phyloP scores from a whole-genome alignment of 1,140 invertebrate species.

The Drosophila sucinea region DNA sequence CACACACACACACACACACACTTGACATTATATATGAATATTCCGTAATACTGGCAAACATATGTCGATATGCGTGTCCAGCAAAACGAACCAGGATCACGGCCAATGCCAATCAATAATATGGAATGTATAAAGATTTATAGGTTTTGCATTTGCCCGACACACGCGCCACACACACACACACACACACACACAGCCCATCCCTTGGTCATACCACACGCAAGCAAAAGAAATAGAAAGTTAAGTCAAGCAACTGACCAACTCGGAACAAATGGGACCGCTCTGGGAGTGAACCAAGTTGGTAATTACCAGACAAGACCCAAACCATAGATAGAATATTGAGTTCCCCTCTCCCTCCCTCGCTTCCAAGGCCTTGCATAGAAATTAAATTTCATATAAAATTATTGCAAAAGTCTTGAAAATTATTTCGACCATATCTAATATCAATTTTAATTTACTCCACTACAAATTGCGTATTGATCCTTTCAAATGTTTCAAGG shows the following conservation, averaged over 20 bases:
- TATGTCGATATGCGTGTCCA: conserved; percentile 75
- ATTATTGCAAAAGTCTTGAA: no score
- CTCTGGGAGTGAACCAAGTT: conserved; percentile 4
- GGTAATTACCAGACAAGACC: neutral
- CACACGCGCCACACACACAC: conserved; percentile 33
- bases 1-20: conserved; percentile 13
- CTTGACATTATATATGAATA: conserved; percentile 55
- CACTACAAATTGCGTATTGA: no score
- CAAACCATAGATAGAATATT: neutral
- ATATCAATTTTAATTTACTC: no score
- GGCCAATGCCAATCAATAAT: conserved; percentile 77
- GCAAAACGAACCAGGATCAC: neutral
- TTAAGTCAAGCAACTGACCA: conserved; percentile 10
- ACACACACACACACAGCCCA: conserved; percentile 15
- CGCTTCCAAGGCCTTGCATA: no score
- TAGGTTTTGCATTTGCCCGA: conserved; percentile 67
- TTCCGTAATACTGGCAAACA: conserved; percentile 56
- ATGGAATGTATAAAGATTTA: conserved; percentile 81
- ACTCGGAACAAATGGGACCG: neutral
- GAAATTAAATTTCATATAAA: no score
- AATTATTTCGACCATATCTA: no score
- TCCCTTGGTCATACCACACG: neutral
- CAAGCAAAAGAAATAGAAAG: neutral
- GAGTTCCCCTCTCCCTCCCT: no score
- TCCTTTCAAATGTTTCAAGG: no score